Evolutionary conservation across 2,888 invertebrate species (phyloP).

Genomic region (Aproaerema taeniolella): DNA sequence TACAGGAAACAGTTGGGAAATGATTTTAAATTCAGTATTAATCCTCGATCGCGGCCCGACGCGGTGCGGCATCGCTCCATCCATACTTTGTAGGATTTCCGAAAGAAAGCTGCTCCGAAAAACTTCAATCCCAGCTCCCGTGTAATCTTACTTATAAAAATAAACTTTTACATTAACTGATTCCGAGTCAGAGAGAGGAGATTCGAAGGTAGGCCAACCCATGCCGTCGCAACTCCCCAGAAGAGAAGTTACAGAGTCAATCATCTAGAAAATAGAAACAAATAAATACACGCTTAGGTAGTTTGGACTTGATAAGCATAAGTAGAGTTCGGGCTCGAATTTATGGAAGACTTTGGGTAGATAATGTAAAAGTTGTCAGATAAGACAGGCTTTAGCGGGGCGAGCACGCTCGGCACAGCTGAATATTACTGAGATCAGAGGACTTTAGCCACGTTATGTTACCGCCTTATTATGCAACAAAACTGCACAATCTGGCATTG

Average conservation of each 20-base stretch:
- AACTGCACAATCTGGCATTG: slow-evolving; percentile 13
- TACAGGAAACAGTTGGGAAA: slow-evolving; percentile 51
- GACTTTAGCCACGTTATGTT: slow-evolving; percentile 39
- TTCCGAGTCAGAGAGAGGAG: slow-evolving; percentile 68
- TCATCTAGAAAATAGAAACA: slow-evolving; percentile 71
- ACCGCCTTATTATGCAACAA: slow-evolving; percentile 34
- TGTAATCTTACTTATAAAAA: slow-evolving; percentile 79
- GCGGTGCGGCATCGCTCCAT: slow-evolving; percentile 60
- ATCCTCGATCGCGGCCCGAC: slow-evolving; percentile 57
- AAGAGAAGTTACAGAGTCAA: slow-evolving; percentile 61
- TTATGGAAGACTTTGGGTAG: slow-evolving; percentile 62
- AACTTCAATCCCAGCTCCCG: slow-evolving; percentile 67
- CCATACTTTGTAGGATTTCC: slow-evolving; percentile 69
- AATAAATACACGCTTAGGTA: slow-evolving; percentile 70
- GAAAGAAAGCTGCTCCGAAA: slow-evolving; percentile 66
- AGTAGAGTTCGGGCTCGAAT: slow-evolving; percentile 57
- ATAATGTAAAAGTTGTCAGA: slow-evolving; percentile 70
- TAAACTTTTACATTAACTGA: slow-evolving; percentile 79
- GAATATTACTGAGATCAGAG: slow-evolving; percentile 44
- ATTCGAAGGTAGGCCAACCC: slow-evolving; percentile 58
- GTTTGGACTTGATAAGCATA: slow-evolving; percentile 71
- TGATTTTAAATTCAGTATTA: slow-evolving; percentile 72
- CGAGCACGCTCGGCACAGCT: slow-evolving; percentile 39
- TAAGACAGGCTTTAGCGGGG: slow-evolving; percentile 59
- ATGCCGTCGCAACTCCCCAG: slow-evolving; percentile 41